Evolutionary conservation across 1,140 invertebrate species (phyloP).

Genomic region (Rhagoletis zephyria): DNA sequence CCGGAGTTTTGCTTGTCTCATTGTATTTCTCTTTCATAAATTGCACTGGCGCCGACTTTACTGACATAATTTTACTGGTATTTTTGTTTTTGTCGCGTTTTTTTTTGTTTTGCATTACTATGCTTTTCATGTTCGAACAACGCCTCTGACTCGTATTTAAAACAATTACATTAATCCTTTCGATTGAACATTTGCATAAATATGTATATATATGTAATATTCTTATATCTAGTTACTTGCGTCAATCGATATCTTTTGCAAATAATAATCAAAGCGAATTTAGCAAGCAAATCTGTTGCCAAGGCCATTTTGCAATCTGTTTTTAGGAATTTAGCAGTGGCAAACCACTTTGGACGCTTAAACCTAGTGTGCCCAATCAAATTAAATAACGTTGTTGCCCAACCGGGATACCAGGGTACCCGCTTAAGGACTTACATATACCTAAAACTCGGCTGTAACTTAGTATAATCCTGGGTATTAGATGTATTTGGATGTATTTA

Average conservation of each 20-base stretch:
- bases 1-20: background rate
- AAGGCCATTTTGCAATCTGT: background rate
- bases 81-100: background rate
- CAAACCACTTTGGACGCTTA: too few relatives aligned
- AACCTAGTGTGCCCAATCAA: too few relatives aligned
- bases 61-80: background rate
- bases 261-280: background rate
- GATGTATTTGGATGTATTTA: too few relatives aligned
- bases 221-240: background rate
- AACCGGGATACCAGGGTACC: too few relatives aligned
- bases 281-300: slow-evolving; percentile 23
- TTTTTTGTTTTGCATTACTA: background rate
- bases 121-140: background rate
- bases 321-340: too few relatives aligned
- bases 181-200: slow-evolving; percentile 16
- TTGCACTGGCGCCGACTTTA: background rate
- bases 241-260: background rate
- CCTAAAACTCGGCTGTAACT: too few relatives aligned
- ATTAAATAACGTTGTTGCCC: too few relatives aligned
- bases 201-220: background rate
- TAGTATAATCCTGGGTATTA: too few relatives aligned
- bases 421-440: too few relatives aligned
- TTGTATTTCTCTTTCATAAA: background rate
- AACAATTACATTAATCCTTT: slow-evolving; percentile 25
- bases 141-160: background rate